These are phyloP conservation scores for Apodemia zela DNA, from an alignment of 2,888 invertebrate genomes.

Conservation along the genomic window DNA sequence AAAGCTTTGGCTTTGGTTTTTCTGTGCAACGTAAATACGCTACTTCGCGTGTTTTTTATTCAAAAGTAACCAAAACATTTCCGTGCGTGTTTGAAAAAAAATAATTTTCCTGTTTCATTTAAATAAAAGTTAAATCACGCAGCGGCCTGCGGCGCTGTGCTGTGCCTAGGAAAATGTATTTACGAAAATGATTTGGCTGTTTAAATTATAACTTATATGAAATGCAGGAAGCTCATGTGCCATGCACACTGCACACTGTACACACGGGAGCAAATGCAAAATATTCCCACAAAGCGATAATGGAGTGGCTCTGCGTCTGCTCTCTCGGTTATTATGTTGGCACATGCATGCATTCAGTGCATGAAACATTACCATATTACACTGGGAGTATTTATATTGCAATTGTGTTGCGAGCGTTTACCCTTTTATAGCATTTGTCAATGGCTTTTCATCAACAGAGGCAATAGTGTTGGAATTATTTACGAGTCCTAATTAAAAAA, in stretches of 20 bases:
- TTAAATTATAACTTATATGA: neutral
- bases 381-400: neutral
- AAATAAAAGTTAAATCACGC: too few species aligned
- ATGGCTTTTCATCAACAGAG: neutral
- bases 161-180: neutral
- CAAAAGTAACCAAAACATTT: too few species aligned
- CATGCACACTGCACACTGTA: too few species aligned
- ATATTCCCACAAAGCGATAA: conserved; percentile 5
- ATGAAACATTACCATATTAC: neutral
- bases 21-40: too few species aligned
- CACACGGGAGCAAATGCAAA: neutral
- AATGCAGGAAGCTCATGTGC: neutral
- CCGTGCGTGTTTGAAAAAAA: too few species aligned
- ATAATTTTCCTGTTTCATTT: too few species aligned
- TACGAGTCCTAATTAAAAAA: too few species aligned
- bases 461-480: too few species aligned
- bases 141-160: neutral
- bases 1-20: too few species aligned
- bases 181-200: neutral
- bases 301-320: neutral
- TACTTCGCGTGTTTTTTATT: too few species aligned
- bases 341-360: conserved; percentile 1
- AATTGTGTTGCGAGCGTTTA: neutral
- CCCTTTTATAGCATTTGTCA: neutral
- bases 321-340: neutral